Base-by-base conservation (phyloP, 2,888 invertebrate genomes). In the Belgica antarctica region DNA sequence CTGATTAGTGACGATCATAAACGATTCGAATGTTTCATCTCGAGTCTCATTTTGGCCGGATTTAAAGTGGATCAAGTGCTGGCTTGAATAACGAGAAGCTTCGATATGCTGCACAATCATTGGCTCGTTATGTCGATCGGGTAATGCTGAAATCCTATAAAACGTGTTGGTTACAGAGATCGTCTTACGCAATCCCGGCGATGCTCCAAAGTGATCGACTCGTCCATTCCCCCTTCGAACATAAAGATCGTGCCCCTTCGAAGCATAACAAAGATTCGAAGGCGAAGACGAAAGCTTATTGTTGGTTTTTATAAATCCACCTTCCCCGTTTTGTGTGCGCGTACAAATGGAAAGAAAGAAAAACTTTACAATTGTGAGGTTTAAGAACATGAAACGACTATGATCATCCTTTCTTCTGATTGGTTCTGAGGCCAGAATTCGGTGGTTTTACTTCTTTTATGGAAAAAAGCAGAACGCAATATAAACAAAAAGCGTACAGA, bases 371-470 rank as follows among this genome's bases (percentile, higher is more conserved):
- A 41, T 41, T 41, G 41, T 7, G 52, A 31, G 12, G 7, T 31
- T 31, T 27, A 24, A 59, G 27, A 59, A 59, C 59, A 46, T 46
- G 7, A 46, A 46, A 46, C 7, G 46, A 46, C 12, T 46, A 12
- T 46, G 59, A 59, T 59, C 59, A 27, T 27, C n/a, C 59, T 12
- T n/a, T 59, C 52, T 10, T 59, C 59, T 59, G 59, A 59, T 59
- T 59, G 59, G 59, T 27, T 59, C 24, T 25, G 59, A 59, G 27
- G 5, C 27, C 25, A 59, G 59, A 59, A 59, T 27, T 59, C 15
- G 59, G 59, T 59, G 59, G 59, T 19, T 52, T 59, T 59, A 27
- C 12, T 59, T 59, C n/a, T n/a, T n/a, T n/a, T n/a, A n/a, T n/a
- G n/a, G n/a, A n/a, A n/a, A n/a, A n/a, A n/a, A n/a, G 59, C 27